Conservation (phyloP, 2,888 invertebrate species). For the Agrenia bidenticulata region DNA sequence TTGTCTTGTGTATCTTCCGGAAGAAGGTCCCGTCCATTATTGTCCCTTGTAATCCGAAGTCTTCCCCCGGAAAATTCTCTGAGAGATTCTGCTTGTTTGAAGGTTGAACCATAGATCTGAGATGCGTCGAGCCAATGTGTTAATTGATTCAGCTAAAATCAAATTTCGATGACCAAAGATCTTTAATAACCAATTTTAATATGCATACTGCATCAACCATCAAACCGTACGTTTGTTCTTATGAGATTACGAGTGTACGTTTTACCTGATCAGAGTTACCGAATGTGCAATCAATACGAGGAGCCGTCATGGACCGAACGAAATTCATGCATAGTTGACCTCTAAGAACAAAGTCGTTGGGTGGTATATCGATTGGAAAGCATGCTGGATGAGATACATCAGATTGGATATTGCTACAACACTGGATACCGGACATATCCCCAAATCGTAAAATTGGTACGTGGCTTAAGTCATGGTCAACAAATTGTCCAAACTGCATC, state of each 20-base stretch:
- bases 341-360: slow-evolving; percentile 64
- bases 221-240: no score
- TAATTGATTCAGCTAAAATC: slow-evolving; percentile 64
- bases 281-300: slow-evolving; percentile 64
- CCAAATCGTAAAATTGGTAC: slow-evolving; percentile 50
- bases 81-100: slow-evolving; percentile 65
- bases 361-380: slow-evolving; percentile 65
- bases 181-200: neutral
- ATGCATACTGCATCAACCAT: no score
- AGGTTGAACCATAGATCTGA: slow-evolving; percentile 75
- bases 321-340: slow-evolving; percentile 71
- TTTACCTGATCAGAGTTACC: slow-evolving; percentile 71
- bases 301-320: slow-evolving; percentile 68
- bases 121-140: slow-evolving; percentile 77
- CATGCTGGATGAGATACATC: slow-evolving; percentile 63
- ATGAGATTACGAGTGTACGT: no score
- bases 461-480: slow-evolving; percentile 53
- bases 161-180: slow-evolving; percentile 31
- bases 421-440: slow-evolving; percentile 46
- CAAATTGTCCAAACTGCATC: slow-evolving; percentile 53
- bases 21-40: slow-evolving; percentile 40
- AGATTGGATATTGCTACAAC: slow-evolving; percentile 28
- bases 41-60: slow-evolving; percentile 55
- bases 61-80: slow-evolving; percentile 70
- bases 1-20: slow-evolving; percentile 42